Conservation (phyloP, 2,113 vertebrate species). For the Python bivittatus region DNA sequence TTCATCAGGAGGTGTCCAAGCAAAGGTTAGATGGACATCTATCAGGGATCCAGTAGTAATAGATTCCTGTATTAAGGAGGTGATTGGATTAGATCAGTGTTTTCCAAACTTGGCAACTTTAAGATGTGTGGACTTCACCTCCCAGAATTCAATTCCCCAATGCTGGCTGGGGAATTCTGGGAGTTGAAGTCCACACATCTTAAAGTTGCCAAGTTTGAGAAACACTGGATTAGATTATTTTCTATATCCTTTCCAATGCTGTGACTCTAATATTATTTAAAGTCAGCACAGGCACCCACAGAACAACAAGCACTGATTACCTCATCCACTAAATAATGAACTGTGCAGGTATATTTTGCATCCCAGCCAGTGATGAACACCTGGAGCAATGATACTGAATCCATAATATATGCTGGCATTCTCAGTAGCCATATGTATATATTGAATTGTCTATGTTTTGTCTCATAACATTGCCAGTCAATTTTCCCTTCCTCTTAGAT, state of each 20-base stretch:
- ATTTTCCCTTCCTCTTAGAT: neutral
- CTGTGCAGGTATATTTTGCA: neutral
- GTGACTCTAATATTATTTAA: neutral
- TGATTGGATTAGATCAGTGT: neutral
- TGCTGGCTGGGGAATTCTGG: too few relatives aligned
- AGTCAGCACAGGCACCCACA: neutral
- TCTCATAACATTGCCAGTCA: neutral
- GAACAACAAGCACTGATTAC: neutral
- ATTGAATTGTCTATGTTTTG: neutral
- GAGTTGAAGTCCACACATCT: neutral
- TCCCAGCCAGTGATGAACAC: neutral
- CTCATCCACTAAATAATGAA: neutral
- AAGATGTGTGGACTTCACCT: neutral
- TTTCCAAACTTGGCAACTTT: neutral
- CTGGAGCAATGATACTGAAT: neutral
- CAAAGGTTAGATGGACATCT: too few relatives aligned
- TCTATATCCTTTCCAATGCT: neutral
- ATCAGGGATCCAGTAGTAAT: too few relatives aligned
- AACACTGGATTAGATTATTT: neutral
- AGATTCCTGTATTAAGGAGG: neutral
- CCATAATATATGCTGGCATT: neutral
- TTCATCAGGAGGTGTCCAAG: neutral
- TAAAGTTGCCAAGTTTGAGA: neutral
- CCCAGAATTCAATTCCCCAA: neutral
- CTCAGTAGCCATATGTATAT: neutral